These are phyloP conservation scores for Eumeta japonica DNA, from an alignment of 1,140 invertebrate species.

Conservation along the genomic window DNA sequence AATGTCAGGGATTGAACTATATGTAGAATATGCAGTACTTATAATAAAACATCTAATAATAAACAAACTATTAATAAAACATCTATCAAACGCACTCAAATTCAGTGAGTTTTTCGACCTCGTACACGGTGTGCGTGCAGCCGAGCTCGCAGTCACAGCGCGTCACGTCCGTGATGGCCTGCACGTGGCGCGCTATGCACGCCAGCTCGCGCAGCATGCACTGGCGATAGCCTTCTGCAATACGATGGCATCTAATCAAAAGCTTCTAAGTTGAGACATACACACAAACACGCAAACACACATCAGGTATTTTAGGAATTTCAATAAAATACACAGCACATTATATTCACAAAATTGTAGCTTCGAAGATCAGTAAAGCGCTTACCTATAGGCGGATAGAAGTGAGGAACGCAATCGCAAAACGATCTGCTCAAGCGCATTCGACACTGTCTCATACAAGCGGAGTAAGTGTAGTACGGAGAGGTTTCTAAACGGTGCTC, in stretches of 20 bases:
- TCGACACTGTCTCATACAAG: constrained; percentile 68
- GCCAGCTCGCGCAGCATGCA: constrained; percentile 59
- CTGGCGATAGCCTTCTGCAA: constrained; percentile 53
- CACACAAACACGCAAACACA: background rate
- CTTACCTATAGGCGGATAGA: constrained; percentile 60
- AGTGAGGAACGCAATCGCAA: constrained; percentile 68
- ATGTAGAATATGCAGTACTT: too few relatives aligned
- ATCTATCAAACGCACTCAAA: constrained; percentile 58
- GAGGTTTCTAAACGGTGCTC: constrained; percentile 62
- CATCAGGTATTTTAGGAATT: background rate
- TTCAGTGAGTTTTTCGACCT: constrained; percentile 68
- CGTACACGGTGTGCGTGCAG: constrained; percentile 70
- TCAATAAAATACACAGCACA: background rate
- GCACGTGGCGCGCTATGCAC: constrained; percentile 59
- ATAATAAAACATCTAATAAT: too few relatives aligned
- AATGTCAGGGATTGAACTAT: too few relatives aligned
- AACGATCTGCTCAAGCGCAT: constrained; percentile 61
- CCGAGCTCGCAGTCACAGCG: constrained; percentile 68
- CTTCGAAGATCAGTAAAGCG: too few relatives aligned
- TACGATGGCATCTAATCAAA: too few relatives aligned
- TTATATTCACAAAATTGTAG: too few relatives aligned
- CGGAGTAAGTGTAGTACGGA: constrained; percentile 64
- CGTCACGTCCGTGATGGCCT: constrained; percentile 60
- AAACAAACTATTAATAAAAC: too few relatives aligned
- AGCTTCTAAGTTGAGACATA: background rate